Evolutionary conservation across 2,888 invertebrate species (phyloP), one percentile per base, ranked within the genome.

Genomic region (Ennomos fuscantarius): DNA sequence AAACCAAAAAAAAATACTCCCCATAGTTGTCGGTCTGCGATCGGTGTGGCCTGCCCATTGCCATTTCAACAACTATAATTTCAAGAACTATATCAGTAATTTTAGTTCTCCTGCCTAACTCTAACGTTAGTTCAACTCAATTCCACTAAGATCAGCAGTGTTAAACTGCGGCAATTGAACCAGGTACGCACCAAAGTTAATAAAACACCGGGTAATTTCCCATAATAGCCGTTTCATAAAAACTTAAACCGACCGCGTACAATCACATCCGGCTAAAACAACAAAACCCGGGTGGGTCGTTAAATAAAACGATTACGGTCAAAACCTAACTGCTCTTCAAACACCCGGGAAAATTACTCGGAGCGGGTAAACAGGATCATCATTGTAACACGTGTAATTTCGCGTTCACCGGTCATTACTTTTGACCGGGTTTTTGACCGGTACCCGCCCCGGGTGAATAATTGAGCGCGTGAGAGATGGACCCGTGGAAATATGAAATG

Each of bases 361-460:
- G 72, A 61, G 58, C 73, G 81, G 78, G 84, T 84, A 86, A 88
- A 87, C 87, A 84, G 78, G 76, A 85, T 84, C 81, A 87, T 86
- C 85, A 88, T 89, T 84, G 88, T 88, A 81, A 85, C 86, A 87
- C 86, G 86, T 87, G 89, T 88, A 87, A 87, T 86, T 84, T 84
- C 81, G 76, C 81, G 78, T 84, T 83, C 84, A 84, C 84, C 84
- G 85, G 81, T 79, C 88, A 85, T 90, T 88, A 89, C 87, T 87
- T 87, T 79, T 77, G 78, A 77, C 79, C 79, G 82, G 82, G 76
- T 73, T 76, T 67, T 65, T 65, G 65, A 65, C 58, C 54, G 55
- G 58, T 40, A 64, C 9, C 55, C 43, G 43, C 76, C 40, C 73
- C 78, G 72, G 72, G 81, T 89, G 87, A 89, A 88, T 89, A 88